These are phyloP conservation scores for Lypha dubia DNA, from an alignment of 2,888 invertebrate species.

Conservation along the genomic window DNA sequence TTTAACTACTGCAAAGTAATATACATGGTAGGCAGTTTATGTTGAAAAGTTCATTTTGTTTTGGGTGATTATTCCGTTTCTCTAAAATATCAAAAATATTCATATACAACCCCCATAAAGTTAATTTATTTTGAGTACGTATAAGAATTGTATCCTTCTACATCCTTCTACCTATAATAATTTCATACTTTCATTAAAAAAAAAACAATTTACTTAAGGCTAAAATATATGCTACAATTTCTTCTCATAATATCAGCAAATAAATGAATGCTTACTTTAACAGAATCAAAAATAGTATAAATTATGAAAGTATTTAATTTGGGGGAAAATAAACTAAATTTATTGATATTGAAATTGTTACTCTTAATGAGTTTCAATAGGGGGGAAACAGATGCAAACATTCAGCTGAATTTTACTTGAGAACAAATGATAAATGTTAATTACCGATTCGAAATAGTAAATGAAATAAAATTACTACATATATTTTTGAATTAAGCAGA, in stretches of 20 bases:
- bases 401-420: background rate
- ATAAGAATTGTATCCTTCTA: background rate
- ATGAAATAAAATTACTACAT: background rate
- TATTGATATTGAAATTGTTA: constrained; percentile 17
- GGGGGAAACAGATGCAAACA: background rate
- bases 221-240: background rate
- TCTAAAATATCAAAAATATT: background rate
- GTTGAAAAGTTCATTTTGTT: too few species aligned
- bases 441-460: constrained; percentile 17
- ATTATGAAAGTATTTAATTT: constrained; percentile 36
- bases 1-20: too few species aligned
- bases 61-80: background rate
- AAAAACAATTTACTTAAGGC: background rate
- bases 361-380: constrained; percentile 8
- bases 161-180: background rate
- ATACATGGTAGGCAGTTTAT: too few species aligned
- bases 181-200: background rate
- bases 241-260: background rate
- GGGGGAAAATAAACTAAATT: constrained; percentile 6
- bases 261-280: background rate
- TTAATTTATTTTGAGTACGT: too few species aligned
- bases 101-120: too few species aligned
- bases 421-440: constrained; percentile 38
- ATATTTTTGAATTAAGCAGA: background rate
- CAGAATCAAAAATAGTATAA: constrained; percentile 29